phyloP scores from a whole-genome alignment of 2,888 invertebrate genomes.

The Liodrosophila aerea region DNA sequence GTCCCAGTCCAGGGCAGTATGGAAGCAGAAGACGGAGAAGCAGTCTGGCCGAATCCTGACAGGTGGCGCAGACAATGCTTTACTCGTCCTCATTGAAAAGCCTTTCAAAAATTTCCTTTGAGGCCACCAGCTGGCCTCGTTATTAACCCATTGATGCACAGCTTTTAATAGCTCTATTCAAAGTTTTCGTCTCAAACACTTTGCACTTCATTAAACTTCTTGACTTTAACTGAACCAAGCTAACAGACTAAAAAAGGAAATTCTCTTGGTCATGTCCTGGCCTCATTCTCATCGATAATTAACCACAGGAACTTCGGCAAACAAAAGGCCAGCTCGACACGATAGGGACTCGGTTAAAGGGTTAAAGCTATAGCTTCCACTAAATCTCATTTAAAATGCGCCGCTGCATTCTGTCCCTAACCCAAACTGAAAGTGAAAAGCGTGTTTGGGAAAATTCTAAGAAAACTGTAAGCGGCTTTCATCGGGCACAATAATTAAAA shows the following conservation, averaged over 20 bases:
- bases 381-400: slow-evolving; percentile 71
- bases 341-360: slow-evolving; percentile 11
- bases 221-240: slow-evolving; percentile 45
- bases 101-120: slow-evolving; percentile 18
- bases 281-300: slow-evolving; percentile 67
- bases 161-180: slow-evolving; percentile 57
- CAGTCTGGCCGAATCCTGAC: slow-evolving; percentile 4
- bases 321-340: slow-evolving; percentile 40
- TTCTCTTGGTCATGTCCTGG: slow-evolving; percentile 28
- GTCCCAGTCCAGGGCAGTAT: slow-evolving; percentile 2
- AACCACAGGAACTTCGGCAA: slow-evolving; percentile 69
- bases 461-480: slow-evolving; percentile 52
- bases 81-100: slow-evolving; percentile 9
- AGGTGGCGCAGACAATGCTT: slow-evolving; percentile 36
- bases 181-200: slow-evolving; percentile 55
- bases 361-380: slow-evolving; percentile 18
- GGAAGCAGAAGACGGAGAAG: background rate
- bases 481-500: slow-evolving; percentile 18
- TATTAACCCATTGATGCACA: slow-evolving; percentile 66
- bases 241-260: slow-evolving; percentile 28
- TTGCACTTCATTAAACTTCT: slow-evolving; percentile 77
- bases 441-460: slow-evolving; percentile 21
- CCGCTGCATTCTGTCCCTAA: slow-evolving; percentile 21
- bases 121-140: slow-evolving; percentile 41
- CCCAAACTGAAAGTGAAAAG: slow-evolving; percentile 45